Evolutionary conservation across 1,140 invertebrate species (phyloP).

Genomic region (Chironomus tepperi): DNA sequence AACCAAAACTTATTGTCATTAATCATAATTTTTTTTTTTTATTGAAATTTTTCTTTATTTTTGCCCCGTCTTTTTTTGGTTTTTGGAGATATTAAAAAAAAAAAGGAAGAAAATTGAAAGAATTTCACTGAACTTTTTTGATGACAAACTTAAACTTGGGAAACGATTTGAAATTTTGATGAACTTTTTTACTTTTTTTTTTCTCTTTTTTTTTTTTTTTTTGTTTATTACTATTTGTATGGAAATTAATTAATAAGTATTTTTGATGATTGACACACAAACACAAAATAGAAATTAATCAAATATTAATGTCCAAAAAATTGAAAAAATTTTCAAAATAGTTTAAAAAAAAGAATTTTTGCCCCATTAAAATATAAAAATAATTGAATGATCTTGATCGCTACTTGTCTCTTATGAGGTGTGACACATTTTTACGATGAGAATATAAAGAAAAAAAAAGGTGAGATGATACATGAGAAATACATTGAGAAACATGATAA

Average conservation of each 20-base stretch:
- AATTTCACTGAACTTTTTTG: background rate
- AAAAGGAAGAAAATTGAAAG: background rate
- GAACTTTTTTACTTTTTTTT: too few species aligned
- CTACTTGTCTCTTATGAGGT: constrained; percentile 20
- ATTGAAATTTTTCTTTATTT: background rate
- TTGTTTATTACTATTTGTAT: too few species aligned
- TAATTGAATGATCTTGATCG: background rate
- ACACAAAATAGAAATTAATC: too few species aligned
- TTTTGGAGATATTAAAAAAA: background rate
- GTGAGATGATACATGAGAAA: constrained; percentile 33
- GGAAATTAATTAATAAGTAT: too few species aligned
- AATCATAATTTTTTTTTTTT: background rate
- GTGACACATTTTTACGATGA: constrained; percentile 24
- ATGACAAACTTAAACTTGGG: too few species aligned
- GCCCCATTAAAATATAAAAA: background rate
- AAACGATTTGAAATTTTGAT: too few species aligned
- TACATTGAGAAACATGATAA: constrained; percentile 42
- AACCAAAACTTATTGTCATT: background rate
- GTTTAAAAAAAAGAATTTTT: too few species aligned
- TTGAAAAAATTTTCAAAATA: too few species aligned
- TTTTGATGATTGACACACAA: too few species aligned
- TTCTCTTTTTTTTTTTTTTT: too few species aligned
- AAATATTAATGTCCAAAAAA: too few species aligned
- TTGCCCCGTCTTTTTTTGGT: background rate
- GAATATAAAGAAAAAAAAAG: background rate